Percentiles rank a stretch among this genome's conserved stretches.
Evolutionary conservation across 2,113 vertebrate species (phyloP).

Genomic region (Nanorana parkeri): DNA sequence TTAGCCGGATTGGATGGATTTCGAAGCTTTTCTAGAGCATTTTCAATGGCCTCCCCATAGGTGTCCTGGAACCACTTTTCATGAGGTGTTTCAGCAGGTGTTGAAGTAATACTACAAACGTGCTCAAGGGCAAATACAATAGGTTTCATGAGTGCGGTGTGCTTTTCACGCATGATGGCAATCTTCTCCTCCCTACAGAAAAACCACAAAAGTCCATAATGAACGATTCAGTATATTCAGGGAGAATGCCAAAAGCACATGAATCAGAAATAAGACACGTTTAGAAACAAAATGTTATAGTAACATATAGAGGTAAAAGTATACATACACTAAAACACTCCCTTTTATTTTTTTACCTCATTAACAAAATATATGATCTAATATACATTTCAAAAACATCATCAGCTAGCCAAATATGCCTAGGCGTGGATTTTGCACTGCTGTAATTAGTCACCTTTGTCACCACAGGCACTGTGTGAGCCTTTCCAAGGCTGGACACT

Average conservation of each 20-base stretch:
- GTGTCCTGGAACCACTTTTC: slow-evolving; percentile 98
- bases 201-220: not conserved
- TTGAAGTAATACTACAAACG: slow-evolving; percentile 90
- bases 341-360: no score
- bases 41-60: slow-evolving; percentile 88
- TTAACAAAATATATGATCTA: no score
- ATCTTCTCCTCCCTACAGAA: slow-evolving; percentile 90
- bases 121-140: slow-evolving; percentile 97
- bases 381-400: no score
- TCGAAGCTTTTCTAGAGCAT: slow-evolving; percentile 88
- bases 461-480: no score
- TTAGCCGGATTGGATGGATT: slow-evolving; percentile 93
- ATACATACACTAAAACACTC: no score
- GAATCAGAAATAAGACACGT: no score
- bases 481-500: no score
- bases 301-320: no score
- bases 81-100: slow-evolving; percentile 91
- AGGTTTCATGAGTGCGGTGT: slow-evolving; percentile 95
- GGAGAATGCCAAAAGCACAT: not conserved
- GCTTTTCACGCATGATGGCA: slow-evolving; percentile 97
- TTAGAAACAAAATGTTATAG: no score
- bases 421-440: no score
- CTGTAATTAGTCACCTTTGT: no score
- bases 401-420: no score
- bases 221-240: slow-evolving; percentile 35